phyloP scores from a whole-genome alignment of 2,113 vertebrate species.

The Addax nasomaculatus region DNA sequence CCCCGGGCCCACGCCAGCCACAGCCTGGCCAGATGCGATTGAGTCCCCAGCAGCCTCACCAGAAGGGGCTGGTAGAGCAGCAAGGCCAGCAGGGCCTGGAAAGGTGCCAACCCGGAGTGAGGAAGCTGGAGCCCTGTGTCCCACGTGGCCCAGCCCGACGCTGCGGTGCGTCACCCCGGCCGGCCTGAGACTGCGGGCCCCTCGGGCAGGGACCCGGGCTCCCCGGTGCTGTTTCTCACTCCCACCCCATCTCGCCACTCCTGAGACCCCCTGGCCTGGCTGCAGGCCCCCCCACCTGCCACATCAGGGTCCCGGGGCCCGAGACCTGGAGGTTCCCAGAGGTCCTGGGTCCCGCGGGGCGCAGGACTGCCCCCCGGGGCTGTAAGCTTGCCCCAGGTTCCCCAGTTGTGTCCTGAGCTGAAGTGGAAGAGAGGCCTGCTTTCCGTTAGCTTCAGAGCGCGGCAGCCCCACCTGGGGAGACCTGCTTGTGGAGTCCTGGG shows the following conservation, averaged over 20 bases:
- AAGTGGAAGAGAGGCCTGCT: neutral
- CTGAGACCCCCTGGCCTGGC: neutral
- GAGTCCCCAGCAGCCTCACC: neutral
- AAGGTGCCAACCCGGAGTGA: fast-evolving
- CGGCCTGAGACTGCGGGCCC: neutral
- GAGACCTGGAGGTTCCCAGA: neutral
- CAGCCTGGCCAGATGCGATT: fast-evolving
- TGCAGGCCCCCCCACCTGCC: neutral
- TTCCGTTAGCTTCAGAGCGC: neutral
- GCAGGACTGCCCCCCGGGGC: fast-evolving
- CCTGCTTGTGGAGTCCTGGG: fast-evolving
- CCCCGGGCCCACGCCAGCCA: fast-evolving
- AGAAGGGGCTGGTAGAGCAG: neutral
- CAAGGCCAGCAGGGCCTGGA: neutral
- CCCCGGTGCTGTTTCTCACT: neutral
- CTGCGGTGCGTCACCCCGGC: fast-evolving
- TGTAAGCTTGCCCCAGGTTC: no score
- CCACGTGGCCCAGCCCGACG: fast-evolving
- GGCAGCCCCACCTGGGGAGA: fast-evolving
- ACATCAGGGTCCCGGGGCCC: fast-evolving
- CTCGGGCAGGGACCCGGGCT: fast-evolving
- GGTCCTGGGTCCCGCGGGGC: fast-evolving
- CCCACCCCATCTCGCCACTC: fast-evolving
- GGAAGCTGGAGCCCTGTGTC: fast-evolving
- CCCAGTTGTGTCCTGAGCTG: neutral